These are phyloP conservation scores for Lithophane socia DNA, from an alignment of 2,888 invertebrate genomes.

Conservation along the genomic window DNA sequence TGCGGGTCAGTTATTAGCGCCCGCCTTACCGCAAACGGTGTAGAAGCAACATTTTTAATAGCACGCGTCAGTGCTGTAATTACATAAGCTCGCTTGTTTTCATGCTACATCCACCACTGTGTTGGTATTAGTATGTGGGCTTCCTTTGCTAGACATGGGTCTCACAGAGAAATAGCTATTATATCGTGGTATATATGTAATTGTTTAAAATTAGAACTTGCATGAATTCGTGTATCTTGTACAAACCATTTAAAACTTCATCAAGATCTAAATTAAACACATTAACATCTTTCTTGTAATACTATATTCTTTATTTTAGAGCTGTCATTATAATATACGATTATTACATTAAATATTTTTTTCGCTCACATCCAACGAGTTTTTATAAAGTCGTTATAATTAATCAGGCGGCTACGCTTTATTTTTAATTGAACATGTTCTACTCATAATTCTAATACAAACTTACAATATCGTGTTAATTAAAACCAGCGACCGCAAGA, in stretches of 20 bases:
- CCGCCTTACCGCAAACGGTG: conserved; percentile 19
- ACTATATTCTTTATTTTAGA: conserved; percentile 28
- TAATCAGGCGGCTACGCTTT: conserved; percentile 56
- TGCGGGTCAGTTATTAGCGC: conserved; percentile 42
- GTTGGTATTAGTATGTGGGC: background rate
- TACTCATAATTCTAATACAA: conserved; percentile 40
- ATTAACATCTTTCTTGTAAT: conserved; percentile 21
- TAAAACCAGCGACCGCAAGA: conserved; percentile 55
- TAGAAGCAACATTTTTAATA: conserved; percentile 32
- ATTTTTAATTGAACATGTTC: conserved; percentile 51
- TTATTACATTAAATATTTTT: conserved; percentile 58
- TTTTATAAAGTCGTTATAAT: conserved; percentile 63
- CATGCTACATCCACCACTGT: conserved; percentile 6
- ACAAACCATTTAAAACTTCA: conserved; percentile 15
- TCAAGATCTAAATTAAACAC: conserved; percentile 31
- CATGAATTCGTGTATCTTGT: background rate
- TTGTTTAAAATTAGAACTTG: background rate
- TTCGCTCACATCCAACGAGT: conserved; percentile 35
- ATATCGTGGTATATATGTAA: background rate
- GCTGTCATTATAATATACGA: conserved; percentile 63
- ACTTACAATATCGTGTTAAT: conserved; percentile 52
- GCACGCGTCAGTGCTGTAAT: conserved; percentile 21
- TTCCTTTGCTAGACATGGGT: conserved; percentile 5
- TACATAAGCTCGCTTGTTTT: conserved; percentile 55
- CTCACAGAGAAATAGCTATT: background rate